These are phyloP conservation scores for Coryphaenoides rupestris DNA, from an alignment of 2,113 vertebrate genomes.

Conservation along the genomic window DNA sequence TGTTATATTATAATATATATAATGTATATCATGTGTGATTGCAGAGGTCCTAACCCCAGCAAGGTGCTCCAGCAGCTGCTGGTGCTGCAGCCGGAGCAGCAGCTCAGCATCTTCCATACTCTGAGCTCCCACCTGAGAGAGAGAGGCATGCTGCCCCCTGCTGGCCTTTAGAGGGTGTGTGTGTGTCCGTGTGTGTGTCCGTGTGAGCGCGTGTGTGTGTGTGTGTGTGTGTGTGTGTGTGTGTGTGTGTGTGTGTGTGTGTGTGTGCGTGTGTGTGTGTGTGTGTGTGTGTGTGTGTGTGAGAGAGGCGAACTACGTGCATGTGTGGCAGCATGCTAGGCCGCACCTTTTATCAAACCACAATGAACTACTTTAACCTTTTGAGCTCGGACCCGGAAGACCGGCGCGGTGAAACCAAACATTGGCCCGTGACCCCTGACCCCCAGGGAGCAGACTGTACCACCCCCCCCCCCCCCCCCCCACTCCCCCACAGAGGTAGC, in stretches of 20 bases:
- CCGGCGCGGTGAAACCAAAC: too few species aligned
- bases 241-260: conserved; percentile 4
- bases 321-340: conserved; percentile 1
- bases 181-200: conserved; percentile 6
- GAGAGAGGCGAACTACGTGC: neutral
- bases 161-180: conserved; percentile 33
- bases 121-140: conserved; percentile 83
- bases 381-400: too few species aligned
- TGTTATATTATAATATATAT: too few species aligned
- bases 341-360: neutral
- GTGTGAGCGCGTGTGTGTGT: conserved; percentile 8
- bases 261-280: conserved; percentile 8
- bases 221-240: conserved; percentile 26
- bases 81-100: conserved; percentile 89
- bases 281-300: conserved; percentile 14
- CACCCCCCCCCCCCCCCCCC: too few species aligned
- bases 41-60: conserved; percentile 94
- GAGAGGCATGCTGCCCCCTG: conserved; percentile 81
- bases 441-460: too few species aligned
- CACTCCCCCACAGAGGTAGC: too few species aligned
- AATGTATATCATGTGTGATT: neutral
- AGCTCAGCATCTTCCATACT: conserved; percentile 85
- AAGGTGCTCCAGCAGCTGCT: conserved; percentile 91
- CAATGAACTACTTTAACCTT: too few species aligned
- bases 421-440: too few species aligned